Evolutionary conservation across 2,888 invertebrate genomes (phyloP).

Genomic region (Steromphala cineraria): DNA sequence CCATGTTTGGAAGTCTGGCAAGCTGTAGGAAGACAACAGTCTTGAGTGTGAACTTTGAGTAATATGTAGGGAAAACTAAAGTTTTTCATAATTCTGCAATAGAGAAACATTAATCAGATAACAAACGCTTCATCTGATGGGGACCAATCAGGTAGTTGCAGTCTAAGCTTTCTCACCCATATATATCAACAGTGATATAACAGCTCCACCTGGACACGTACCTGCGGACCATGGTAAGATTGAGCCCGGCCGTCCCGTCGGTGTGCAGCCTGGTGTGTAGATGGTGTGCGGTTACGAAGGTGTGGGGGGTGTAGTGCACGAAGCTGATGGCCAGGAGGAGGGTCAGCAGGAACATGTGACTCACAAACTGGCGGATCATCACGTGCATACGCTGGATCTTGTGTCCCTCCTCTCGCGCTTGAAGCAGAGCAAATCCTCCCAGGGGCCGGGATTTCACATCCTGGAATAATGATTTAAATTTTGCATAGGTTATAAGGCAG

Average conservation of each 20-base stretch:
- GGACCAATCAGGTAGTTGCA: too few relatives aligned
- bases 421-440: constrained; percentile 68
- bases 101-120: too few relatives aligned
- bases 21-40: constrained; percentile 38
- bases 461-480: constrained; percentile 33
- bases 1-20: constrained; percentile 63
- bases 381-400: constrained; percentile 61
- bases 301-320: constrained; percentile 48
- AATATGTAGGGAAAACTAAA: too few relatives aligned
- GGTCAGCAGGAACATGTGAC: constrained; percentile 62
- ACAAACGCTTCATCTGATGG: too few relatives aligned
- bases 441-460: constrained; percentile 67
- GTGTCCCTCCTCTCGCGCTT: constrained; percentile 65
- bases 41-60: too few relatives aligned
- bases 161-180: too few relatives aligned
- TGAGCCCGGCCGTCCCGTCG: constrained; percentile 17
- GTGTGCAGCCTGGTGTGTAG: constrained; percentile 42
- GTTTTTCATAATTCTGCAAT: too few relatives aligned
- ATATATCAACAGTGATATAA: too few relatives aligned
- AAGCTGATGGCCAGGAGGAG: constrained; percentile 60
- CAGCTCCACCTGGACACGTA: constrained; percentile 7
- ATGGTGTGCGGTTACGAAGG: constrained; percentile 45
- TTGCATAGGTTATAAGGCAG: too few relatives aligned
- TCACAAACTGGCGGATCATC: constrained; percentile 60
- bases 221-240: constrained; percentile 46